phyloP scores from a whole-genome alignment of 2,888 invertebrate species.

The Chaitophorus viminalis region DNA sequence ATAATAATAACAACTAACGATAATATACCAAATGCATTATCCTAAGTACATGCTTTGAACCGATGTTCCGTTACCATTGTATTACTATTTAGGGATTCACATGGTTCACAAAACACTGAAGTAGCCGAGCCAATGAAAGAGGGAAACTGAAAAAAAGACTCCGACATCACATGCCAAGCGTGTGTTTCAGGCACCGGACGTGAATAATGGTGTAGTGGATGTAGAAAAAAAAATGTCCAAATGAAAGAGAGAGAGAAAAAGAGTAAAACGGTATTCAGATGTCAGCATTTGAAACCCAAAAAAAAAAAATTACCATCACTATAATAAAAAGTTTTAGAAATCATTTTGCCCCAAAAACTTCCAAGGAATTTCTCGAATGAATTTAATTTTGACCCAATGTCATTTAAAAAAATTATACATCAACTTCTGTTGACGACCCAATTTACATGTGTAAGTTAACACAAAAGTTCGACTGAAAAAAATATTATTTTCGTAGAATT shows the following conservation, averaged over 20 bases:
- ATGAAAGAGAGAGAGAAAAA: slow-evolving; percentile 21
- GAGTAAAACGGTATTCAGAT: slow-evolving; percentile 49
- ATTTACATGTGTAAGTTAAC: too few species aligned
- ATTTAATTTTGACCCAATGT: neutral
- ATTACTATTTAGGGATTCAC: slow-evolving; percentile 29
- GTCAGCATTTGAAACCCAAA: slow-evolving; percentile 33
- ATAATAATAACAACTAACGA: neutral
- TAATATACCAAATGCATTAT: neutral
- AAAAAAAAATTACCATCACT: neutral
- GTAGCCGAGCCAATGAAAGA: slow-evolving; percentile 25
- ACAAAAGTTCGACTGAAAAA: too few species aligned
- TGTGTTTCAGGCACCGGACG: slow-evolving; percentile 53
- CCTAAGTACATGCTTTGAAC: neutral
- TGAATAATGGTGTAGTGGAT: slow-evolving; percentile 54
- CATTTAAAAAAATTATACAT: too few species aligned
- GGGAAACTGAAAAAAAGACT: slow-evolving; percentile 31
- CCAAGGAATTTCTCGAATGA: neutral
- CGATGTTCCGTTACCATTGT: slow-evolving; percentile 6
- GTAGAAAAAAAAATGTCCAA: slow-evolving; percentile 26
- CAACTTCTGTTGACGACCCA: too few species aligned
- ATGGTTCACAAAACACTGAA: slow-evolving; percentile 33
- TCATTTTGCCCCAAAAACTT: slow-evolving; percentile 12
- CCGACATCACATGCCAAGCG: slow-evolving; percentile 46
- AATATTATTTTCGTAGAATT: too few species aligned
- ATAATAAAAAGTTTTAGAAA: slow-evolving; percentile 21